Percentiles rank a stretch among this genome's conserved stretches.
Evolutionary conservation across 2,113 vertebrate species (phyloP).

Genomic region (Emydura subglobosa): DNA sequence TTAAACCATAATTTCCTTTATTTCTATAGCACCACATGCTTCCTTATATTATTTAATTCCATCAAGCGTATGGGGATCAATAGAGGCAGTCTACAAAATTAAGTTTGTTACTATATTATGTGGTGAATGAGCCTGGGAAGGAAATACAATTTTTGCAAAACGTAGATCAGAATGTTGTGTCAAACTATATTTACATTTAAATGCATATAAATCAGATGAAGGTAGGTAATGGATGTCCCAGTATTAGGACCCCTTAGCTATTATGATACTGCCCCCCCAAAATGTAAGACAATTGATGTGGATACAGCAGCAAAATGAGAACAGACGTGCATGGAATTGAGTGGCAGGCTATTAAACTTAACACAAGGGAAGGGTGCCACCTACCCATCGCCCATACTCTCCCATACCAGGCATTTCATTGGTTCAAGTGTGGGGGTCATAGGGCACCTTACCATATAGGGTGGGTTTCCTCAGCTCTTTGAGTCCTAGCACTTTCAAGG

Average conservation of each 20-base stretch:
- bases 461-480: background rate
- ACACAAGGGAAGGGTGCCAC: background rate
- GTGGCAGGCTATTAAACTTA: background rate
- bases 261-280: background rate
- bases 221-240: background rate
- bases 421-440: background rate
- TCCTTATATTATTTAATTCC: conserved; percentile 47
- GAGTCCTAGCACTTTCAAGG: background rate
- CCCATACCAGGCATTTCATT: background rate
- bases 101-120: background rate
- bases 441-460: background rate
- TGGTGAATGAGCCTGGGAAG: background rate
- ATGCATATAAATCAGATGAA: background rate
- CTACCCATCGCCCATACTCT: background rate
- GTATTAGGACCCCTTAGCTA: background rate
- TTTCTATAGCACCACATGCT: background rate
- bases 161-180: background rate
- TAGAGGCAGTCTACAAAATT: background rate
- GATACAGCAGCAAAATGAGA: background rate
- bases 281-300: background rate
- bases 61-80: conserved; percentile 2
- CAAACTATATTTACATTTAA: conserved; percentile 32
- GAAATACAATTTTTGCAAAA: background rate
- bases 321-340: background rate
- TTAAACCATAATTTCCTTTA: conserved; percentile 1